Percentiles rank a stretch among this genome's conserved stretches.
Evolutionary conservation across 2,888 invertebrate species (phyloP).

Genomic region (Xanthorhoe designata): DNA sequence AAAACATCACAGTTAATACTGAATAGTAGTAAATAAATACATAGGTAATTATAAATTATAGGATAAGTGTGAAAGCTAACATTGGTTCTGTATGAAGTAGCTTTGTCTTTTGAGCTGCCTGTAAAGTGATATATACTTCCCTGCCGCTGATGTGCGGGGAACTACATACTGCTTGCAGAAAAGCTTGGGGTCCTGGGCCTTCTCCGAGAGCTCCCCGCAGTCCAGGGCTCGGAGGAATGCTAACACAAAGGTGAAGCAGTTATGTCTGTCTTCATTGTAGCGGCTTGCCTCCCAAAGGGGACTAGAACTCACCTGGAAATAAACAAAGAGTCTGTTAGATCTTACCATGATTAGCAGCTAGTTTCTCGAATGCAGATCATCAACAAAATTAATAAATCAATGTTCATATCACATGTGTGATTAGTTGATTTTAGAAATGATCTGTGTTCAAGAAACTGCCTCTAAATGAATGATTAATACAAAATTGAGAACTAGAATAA

Average conservation of each 20-base stretch:
- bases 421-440: too few relatives aligned
- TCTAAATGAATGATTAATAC: not conserved
- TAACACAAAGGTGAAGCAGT: slow-evolving; percentile 95
- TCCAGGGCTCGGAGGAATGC: slow-evolving; percentile 91
- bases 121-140: slow-evolving; percentile 94
- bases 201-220: slow-evolving; percentile 89
- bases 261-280: slow-evolving; percentile 91
- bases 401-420: too few relatives aligned
- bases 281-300: slow-evolving; percentile 88
- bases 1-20: slow-evolving; percentile 84
- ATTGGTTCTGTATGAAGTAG: slow-evolving; percentile 80
- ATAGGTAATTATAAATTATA: slow-evolving; percentile 56
- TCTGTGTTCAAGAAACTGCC: too few relatives aligned
- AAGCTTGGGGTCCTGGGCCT: slow-evolving; percentile 87
- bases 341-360: not conserved
- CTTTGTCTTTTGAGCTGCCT: slow-evolving; percentile 87
- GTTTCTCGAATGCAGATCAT: too few relatives aligned
- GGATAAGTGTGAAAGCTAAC: slow-evolving; percentile 55
- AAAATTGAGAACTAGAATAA: slow-evolving; percentile 17
- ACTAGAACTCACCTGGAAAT: slow-evolving; percentile 80
- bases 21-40: slow-evolving; percentile 67
- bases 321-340: slow-evolving; percentile 9
- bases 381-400: too few relatives aligned
- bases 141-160: slow-evolving; percentile 92
- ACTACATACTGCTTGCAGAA: slow-evolving; percentile 94